These are phyloP conservation scores for Psophia crepitans DNA, from an alignment of 2,113 vertebrate genomes.

Conservation along the genomic window DNA sequence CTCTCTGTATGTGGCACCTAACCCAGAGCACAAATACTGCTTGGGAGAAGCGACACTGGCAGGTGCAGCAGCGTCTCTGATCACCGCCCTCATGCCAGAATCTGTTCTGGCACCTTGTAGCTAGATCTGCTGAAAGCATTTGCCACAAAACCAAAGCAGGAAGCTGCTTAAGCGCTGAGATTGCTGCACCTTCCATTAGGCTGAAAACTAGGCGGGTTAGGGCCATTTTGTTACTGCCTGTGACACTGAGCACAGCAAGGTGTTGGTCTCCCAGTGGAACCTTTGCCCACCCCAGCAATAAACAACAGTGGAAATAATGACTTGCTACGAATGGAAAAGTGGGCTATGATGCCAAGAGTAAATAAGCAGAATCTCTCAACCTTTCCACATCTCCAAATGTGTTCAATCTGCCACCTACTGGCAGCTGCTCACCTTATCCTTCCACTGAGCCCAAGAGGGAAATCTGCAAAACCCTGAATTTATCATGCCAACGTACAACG, in stretches of 20 bases:
- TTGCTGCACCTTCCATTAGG: neutral
- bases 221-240: neutral
- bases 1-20: neutral
- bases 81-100: neutral
- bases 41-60: neutral
- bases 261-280: neutral
- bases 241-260: neutral
- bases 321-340: conserved; percentile 34
- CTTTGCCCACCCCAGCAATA: neutral
- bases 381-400: neutral
- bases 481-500: rapidly evolving
- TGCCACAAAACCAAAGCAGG: neutral
- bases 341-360: neutral
- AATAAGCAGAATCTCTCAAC: neutral
- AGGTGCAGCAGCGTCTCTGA: neutral
- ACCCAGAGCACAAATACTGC: neutral
- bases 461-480: neutral
- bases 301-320: neutral
- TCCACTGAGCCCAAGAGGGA: neutral
- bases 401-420: conserved; percentile 56
- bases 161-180: neutral
- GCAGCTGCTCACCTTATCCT: neutral
- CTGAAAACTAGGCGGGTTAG: neutral
- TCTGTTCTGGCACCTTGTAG: neutral
- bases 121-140: neutral